A percentile compares a stretch with the other conserved stretches of the same genome.
Evolutionary conservation across 2,888 invertebrate genomes (phyloP).

Genomic region (Sinodicranocentrus sp.): DNA sequence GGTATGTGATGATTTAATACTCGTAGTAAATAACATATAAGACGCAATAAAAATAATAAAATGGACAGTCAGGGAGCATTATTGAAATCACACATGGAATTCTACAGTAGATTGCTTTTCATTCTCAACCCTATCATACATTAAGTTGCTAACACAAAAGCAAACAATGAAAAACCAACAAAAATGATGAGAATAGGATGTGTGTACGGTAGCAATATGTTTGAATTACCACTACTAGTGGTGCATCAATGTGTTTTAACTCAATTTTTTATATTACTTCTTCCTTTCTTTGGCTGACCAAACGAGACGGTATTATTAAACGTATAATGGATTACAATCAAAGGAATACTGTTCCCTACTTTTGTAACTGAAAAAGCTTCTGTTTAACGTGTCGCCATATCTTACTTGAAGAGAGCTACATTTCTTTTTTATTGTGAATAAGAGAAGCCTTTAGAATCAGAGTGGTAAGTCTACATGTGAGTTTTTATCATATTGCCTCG

Average conservation of each 20-base stretch:
- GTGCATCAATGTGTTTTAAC: slow-evolving; percentile 8
- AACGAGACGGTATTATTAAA: slow-evolving; percentile 55
- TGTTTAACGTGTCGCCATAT: slow-evolving; percentile 57
- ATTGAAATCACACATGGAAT: slow-evolving; percentile 46
- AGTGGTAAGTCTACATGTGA: too few species aligned
- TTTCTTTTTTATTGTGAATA: not conserved
- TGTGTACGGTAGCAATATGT: not conserved
- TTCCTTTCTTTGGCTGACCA: slow-evolving; percentile 13
- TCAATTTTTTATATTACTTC: slow-evolving; percentile 14
- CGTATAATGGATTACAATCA: slow-evolving; percentile 56
- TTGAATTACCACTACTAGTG: slow-evolving; percentile 25
- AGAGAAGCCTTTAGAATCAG: too few species aligned
- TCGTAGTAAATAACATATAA: not conserved
- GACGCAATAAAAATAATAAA: slow-evolving; percentile 47
- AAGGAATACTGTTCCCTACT: slow-evolving; percentile 31
- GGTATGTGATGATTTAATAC: not conserved
- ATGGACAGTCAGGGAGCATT: slow-evolving; percentile 40
- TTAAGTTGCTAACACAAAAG: slow-evolving; percentile 28
- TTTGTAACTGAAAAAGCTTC: slow-evolving; percentile 19
- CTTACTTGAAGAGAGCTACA: slow-evolving; percentile 22
- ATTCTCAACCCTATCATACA: slow-evolving; percentile 44
- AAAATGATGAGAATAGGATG: slow-evolving; percentile 14
- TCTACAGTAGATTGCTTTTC: not conserved
- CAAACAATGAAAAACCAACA: slow-evolving; percentile 56
- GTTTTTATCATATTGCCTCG: too few species aligned